Base-by-base conservation (phyloP, 2,888 invertebrate species). In the Drosophila cognata region DNA sequence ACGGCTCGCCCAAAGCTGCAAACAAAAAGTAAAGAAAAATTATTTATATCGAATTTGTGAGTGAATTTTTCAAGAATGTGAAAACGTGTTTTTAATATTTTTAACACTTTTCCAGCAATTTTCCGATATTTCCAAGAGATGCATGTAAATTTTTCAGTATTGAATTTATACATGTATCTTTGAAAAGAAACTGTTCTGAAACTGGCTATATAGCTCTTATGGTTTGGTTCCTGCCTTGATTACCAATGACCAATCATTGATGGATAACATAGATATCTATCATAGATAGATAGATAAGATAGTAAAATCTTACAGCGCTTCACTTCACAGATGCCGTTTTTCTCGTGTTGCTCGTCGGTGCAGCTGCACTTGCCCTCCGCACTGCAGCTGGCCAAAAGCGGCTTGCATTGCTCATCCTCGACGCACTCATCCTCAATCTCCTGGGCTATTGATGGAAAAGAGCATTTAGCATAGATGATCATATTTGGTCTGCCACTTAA, bases 321-420 rank as follows among this genome's bases (percentile, higher is more conserved):
- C 7, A 81, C 79, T 66, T 90, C 89, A 65, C 93, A 93, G 56
- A 77, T 77, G 33, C 92, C 92, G 31, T 88, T 81, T 62, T 91
- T 91, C 51, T 90, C 89, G 64, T 93, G 92, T 69, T 92, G 89
- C 48, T 89, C 84, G 8, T 88, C 84, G 0, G 85, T 84, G 73
- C 93, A 93, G 55, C 79, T 79, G 63, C 93, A 93, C 74, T 92
- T 92, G 28, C 90, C 87, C 13, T 91, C 85, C 13, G 55, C 36
- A 38, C 79, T 85, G 72, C 93, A 93, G 46, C 80, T 88, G 35
- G 89, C 93, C 69, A 93, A 68, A n/a, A 93, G 81, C 2, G 93
- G 93, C 50, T 92, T 91, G 67, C 93, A 93, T 69, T 93, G 93
- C 69, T 93, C 93, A 43, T 88, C 88, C n/a, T 91, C 93, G 35